These are phyloP conservation scores for Nasonia longicornis DNA, from an alignment of 1,140 invertebrate genomes.

Conservation along the genomic window DNA sequence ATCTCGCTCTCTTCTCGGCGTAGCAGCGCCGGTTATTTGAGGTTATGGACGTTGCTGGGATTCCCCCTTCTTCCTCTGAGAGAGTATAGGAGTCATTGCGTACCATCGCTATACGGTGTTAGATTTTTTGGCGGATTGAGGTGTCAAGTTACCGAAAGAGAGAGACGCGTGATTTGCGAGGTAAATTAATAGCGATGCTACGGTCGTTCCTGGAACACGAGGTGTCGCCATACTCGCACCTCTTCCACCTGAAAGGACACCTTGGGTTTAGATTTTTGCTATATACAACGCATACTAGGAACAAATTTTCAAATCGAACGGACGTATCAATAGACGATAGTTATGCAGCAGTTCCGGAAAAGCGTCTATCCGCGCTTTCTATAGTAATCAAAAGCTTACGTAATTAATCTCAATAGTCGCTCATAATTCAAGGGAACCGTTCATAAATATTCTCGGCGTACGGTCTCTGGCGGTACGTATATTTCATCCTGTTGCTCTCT, in stretches of 20 bases:
- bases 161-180: not conserved
- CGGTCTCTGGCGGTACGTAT: not conserved
- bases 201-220: not conserved
- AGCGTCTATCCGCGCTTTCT: not conserved
- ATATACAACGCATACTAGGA: too few species aligned
- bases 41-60: not conserved
- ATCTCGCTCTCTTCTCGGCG: too few species aligned
- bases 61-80: not conserved
- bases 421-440: not conserved
- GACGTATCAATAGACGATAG: too few species aligned
- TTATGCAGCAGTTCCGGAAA: too few species aligned
- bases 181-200: constrained; percentile 5
- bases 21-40: not conserved
- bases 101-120: not conserved
- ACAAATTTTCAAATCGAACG: too few species aligned
- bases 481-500: not conserved
- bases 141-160: not conserved
- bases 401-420: not conserved
- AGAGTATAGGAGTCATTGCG: not conserved
- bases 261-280: too few species aligned
- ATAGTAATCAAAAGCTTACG: not conserved
- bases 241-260: too few species aligned
- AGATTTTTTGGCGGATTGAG: not conserved
- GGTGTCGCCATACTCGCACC: too few species aligned
- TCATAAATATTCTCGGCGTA: not conserved